Evolutionary conservation across 2,797 vertebrate species (phyloP).

Genomic region (Spinus olivaceus): DNA sequence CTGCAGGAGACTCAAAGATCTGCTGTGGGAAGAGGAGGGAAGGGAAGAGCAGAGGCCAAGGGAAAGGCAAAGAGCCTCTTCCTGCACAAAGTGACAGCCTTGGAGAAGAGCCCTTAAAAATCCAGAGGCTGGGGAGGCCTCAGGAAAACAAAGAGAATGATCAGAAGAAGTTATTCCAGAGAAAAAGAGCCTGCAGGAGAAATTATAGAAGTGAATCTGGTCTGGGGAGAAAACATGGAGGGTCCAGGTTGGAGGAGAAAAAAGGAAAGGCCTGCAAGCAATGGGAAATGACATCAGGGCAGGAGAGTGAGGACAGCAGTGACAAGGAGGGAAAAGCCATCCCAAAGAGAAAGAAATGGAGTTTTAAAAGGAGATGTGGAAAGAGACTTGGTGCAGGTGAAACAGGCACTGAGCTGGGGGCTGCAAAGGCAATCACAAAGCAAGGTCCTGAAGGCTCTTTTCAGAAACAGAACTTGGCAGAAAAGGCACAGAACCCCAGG

Average conservation of each 20-base stretch:
- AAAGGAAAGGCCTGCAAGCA: constrained; percentile 26
- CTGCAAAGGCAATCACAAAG: not conserved
- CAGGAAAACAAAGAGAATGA: constrained; percentile 11
- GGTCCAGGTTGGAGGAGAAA: not conserved
- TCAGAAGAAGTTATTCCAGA: not conserved
- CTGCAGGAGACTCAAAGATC: not conserved
- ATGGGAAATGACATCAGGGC: not conserved
- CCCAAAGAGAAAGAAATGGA: not conserved
- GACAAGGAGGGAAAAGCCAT: not conserved
- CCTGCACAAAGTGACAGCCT: not conserved
- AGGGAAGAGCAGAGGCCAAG: not conserved
- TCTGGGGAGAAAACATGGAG: not conserved
- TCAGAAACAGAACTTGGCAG: not conserved
- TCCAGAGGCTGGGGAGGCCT: constrained; percentile 17
- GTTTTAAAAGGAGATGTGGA: not conserved
- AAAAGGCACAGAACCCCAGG: not conserved
- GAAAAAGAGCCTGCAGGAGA: not conserved
- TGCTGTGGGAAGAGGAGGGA: not conserved
- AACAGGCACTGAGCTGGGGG: not conserved
- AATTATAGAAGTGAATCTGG: constrained; percentile 47
- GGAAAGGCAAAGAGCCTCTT: not conserved
- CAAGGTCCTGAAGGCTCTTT: not conserved
- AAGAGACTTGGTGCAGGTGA: not conserved
- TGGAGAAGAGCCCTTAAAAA: not conserved
- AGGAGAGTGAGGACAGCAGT: constrained; percentile 9